Conservation (phyloP, 1,140 invertebrate species). For the Lucilia cuprina region DNA sequence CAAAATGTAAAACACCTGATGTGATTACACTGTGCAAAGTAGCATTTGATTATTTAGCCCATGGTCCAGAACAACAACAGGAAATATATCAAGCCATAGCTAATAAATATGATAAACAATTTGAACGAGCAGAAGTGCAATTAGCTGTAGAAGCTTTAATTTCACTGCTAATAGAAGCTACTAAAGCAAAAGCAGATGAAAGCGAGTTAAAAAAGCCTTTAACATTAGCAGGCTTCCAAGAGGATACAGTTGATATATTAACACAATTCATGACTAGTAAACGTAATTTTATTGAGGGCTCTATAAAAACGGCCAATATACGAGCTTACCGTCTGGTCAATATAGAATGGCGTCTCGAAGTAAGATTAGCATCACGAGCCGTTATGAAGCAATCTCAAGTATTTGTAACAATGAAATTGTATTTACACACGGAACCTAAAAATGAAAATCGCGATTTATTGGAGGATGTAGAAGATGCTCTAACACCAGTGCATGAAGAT, state of each 20-base stretch:
- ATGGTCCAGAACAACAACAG: constrained; percentile 48
- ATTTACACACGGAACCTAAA: constrained; percentile 56
- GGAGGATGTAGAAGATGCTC: constrained; percentile 37
- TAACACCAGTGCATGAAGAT: constrained; percentile 47
- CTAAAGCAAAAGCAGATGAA: constrained; percentile 39
- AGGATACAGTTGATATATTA: constrained; percentile 47
- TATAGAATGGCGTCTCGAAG: constrained; percentile 57
- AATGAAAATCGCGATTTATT: constrained; percentile 56
- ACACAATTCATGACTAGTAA: constrained; percentile 57
- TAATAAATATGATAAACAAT: constrained; percentile 43
- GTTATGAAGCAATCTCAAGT: constrained; percentile 50
- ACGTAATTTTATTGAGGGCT: constrained; percentile 54
- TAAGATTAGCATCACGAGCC: constrained; percentile 50
- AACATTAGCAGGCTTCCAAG: constrained; percentile 45
- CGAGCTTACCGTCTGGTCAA: constrained; percentile 54
- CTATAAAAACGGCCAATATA: constrained; percentile 58
- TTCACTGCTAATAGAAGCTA: constrained; percentile 53
- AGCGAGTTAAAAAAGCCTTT: constrained; percentile 39
- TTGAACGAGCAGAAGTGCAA: constrained; percentile 40
- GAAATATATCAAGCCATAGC: constrained; percentile 47
- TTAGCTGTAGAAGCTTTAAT: constrained; percentile 52
- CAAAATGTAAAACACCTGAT: constrained; percentile 46
- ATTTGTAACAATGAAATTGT: constrained; percentile 54
- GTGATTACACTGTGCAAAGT: constrained; percentile 55
- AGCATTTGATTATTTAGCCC: constrained; percentile 55